A percentile compares a stretch with the other conserved stretches of the same genome.
Evolutionary conservation across 2,113 vertebrate genomes (phyloP).

Genomic region (Synchiropus splendidus): DNA sequence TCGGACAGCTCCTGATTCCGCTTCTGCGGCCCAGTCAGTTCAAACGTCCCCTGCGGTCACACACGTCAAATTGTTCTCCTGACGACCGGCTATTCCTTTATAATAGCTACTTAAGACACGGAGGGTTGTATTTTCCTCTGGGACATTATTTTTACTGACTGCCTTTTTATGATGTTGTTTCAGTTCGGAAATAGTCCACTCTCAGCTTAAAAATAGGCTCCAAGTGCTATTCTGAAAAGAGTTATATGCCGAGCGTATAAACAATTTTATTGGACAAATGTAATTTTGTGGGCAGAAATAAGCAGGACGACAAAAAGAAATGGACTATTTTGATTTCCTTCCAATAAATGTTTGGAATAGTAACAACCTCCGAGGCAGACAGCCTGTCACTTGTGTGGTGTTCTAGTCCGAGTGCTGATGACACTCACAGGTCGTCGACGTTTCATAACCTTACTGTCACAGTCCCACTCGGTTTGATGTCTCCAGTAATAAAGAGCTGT

Average conservation of each 20-base stretch:
- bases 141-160: conserved; percentile 48
- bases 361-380: conserved; percentile 45
- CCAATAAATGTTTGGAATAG: conserved; percentile 61
- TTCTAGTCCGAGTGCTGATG: conserved; percentile 45
- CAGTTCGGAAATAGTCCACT: conserved; percentile 11
- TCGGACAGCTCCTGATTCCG: too few species aligned
- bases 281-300: conserved; percentile 47
- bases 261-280: conserved; percentile 50
- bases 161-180: conserved; percentile 51
- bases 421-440: conserved; percentile 52
- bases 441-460: conserved; percentile 45
- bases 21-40: too few species aligned
- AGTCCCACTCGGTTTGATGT: conserved; percentile 9
- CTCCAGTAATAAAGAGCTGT: too few species aligned
- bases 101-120: conserved; percentile 47
- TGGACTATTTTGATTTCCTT: conserved; percentile 56
- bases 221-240: conserved; percentile 35
- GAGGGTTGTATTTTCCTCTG: conserved; percentile 30
- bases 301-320: conserved; percentile 35
- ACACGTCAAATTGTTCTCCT: conserved; percentile 36
- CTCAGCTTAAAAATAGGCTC: conserved; percentile 38
- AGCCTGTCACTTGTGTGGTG: conserved; percentile 48
- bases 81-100: conserved; percentile 41
- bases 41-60: conserved; percentile 15
- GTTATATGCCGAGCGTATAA: conserved; percentile 49